These are phyloP conservation scores for Tetraodon nigroviridis DNA, from an alignment of 2,113 vertebrate species.

Conservation along the genomic window DNA sequence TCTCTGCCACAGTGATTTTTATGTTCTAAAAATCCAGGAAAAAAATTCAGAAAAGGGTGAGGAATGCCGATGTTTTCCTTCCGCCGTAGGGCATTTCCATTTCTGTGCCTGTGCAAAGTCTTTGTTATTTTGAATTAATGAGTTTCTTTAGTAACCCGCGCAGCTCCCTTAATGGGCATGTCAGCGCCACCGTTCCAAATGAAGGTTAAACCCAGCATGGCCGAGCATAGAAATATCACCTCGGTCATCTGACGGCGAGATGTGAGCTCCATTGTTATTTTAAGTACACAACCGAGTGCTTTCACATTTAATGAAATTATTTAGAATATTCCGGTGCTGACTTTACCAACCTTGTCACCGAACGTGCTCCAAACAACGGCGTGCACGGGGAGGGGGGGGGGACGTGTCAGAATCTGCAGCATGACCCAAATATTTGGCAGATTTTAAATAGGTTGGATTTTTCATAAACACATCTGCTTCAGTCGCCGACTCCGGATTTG, in stretches of 20 bases:
- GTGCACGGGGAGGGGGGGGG: not conserved
- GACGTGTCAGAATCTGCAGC: slow-evolving; percentile 44
- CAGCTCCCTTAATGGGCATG: slow-evolving; percentile 32
- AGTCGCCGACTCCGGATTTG: too few species aligned
- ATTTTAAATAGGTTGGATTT: slow-evolving; percentile 23
- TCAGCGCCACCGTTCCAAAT: slow-evolving; percentile 23
- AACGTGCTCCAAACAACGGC: slow-evolving; percentile 41
- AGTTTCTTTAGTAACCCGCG: slow-evolving; percentile 28
- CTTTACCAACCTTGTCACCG: slow-evolving; percentile 24
- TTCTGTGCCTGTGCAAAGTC: slow-evolving; percentile 26
- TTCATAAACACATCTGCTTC: too few species aligned
- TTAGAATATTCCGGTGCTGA: not conserved
- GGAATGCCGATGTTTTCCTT: not conserved
- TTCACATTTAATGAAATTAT: not conserved
- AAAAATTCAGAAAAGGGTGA: not conserved
- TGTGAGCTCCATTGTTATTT: slow-evolving; percentile 56
- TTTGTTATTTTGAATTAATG: slow-evolving; percentile 49
- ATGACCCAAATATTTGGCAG: slow-evolving; percentile 48
- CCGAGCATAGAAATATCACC: slow-evolving; percentile 45
- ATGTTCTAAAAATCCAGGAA: slow-evolving; percentile 5
- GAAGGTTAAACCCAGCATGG: slow-evolving; percentile 25
- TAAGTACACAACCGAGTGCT: slow-evolving; percentile 25
- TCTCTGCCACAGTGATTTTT: slow-evolving; percentile 14
- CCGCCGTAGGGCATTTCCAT: slow-evolving; percentile 22
- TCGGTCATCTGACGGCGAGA: slow-evolving; percentile 48